Conservation (phyloP, 2,797 vertebrate species). For the Spea hammondii region DNA sequence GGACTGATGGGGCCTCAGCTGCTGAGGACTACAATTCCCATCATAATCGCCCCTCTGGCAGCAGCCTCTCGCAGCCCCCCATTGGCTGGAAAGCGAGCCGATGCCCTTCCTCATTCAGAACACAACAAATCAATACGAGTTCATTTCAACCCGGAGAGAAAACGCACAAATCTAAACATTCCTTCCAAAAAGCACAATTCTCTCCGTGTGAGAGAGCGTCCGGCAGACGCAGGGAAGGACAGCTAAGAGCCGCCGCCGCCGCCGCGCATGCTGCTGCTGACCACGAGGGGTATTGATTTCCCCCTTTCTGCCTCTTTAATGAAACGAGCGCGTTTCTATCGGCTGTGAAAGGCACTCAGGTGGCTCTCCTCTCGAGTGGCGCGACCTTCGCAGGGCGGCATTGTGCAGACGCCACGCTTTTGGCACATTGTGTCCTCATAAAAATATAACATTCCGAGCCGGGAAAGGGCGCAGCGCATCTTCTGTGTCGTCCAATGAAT, state of each 20-base stretch:
- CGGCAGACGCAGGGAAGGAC: neutral
- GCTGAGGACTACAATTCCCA: neutral
- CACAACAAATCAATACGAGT: too few species aligned
- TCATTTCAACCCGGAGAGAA: neutral
- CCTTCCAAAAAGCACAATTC: neutral
- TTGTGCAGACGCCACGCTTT: too few species aligned
- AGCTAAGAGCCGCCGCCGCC: neutral
- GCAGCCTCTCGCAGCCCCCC: too few species aligned
- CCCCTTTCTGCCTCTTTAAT: constrained; percentile 15
- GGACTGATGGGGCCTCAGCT: neutral
- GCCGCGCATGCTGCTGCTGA: constrained; percentile 5
- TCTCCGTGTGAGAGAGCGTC: neutral
- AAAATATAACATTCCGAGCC: too few species aligned
- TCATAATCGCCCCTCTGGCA: too few species aligned
- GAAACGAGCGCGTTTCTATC: constrained; percentile 2
- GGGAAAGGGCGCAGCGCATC: too few species aligned
- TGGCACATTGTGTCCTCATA: too few species aligned
- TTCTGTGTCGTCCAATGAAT: too few species aligned
- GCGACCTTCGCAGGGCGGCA: neutral
- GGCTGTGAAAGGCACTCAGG: constrained; percentile 1
- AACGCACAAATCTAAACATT: neutral
- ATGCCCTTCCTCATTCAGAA: neutral
- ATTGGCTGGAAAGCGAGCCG: neutral
- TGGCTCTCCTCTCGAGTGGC: neutral
- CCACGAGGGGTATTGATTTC: constrained; percentile 28